Conservation (phyloP, 2,888 invertebrate species). For the Polymixis flavicincta region DNA sequence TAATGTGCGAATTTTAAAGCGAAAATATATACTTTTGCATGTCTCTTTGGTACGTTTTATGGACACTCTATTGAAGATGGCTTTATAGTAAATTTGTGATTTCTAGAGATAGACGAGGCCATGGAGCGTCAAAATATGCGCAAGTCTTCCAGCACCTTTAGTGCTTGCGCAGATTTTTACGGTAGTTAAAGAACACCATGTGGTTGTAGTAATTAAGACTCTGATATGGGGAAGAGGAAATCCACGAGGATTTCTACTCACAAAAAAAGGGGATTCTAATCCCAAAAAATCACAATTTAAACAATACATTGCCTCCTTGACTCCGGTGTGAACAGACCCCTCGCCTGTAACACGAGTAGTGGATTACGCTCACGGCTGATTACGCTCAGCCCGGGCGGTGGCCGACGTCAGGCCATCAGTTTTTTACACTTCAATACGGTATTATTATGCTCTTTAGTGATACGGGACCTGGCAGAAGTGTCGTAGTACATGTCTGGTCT, state of each 20-base stretch:
- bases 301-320: conserved; percentile 17
- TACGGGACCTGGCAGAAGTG: conserved; percentile 4
- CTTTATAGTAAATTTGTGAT: neutral
- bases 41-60: neutral
- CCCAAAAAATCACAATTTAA: neutral
- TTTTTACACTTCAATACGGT: conserved; percentile 51
- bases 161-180: no score
- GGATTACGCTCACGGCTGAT: conserved; percentile 68
- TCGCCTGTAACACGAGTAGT: conserved; percentile 66
- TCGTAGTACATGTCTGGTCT: neutral
- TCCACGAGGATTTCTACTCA: neutral
- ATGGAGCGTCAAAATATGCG: neutral
- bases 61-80: neutral
- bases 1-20: neutral
- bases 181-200: neutral
- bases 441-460: conserved; percentile 15
- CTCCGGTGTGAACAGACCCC: conserved; percentile 42
- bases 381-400: conserved; percentile 54
- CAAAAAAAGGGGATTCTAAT: neutral
- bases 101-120: no score
- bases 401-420: conserved; percentile 45
- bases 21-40: neutral
- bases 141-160: neutral
- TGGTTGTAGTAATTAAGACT: neutral
- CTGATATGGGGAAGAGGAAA: neutral